phyloP scores from a whole-genome alignment of 2,888 invertebrate species.

The Drosophila monieri region DNA sequence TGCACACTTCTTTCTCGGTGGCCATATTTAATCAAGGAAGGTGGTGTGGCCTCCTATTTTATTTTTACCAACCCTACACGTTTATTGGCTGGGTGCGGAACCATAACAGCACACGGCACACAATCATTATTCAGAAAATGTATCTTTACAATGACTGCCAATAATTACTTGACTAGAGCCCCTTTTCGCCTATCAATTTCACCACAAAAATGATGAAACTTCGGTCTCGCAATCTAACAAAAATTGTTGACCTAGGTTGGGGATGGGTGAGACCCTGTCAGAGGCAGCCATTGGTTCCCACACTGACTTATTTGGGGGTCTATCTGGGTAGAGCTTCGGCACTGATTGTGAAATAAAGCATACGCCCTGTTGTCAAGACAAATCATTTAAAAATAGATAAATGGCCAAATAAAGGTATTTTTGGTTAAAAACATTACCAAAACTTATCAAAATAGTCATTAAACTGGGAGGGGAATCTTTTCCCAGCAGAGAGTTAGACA shows the following conservation, averaged over 20 bases:
- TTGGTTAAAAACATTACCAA: neutral
- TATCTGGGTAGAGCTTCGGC: neutral
- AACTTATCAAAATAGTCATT: neutral
- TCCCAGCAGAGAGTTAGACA: neutral
- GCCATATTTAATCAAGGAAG: conserved; percentile 5
- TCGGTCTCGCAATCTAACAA: conserved; percentile 14
- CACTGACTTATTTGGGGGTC: neutral
- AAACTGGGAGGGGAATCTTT: conserved; percentile 17
- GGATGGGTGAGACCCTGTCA: neutral
- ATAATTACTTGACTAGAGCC: conserved; percentile 11
- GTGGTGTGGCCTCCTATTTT: conserved; percentile 1
- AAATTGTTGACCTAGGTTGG: conserved; percentile 58
- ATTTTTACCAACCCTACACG: neutral
- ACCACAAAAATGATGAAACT: conserved; percentile 40
- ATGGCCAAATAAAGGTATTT: neutral
- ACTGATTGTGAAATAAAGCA: conserved; percentile 8
- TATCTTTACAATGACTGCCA: conserved; percentile 30
- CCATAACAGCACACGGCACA: conserved; percentile 52
- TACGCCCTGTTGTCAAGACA: conserved; percentile 24
- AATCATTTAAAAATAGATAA: neutral
- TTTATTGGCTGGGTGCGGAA: conserved; percentile 13
- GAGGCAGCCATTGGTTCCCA: conserved; percentile 20
- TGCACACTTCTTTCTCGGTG: conserved; percentile 37
- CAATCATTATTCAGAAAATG: conserved; percentile 7
- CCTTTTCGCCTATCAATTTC: conserved; percentile 60